A percentile compares a stretch with the other conserved stretches of the same genome.
These are phyloP conservation scores for Cetonia aurata DNA, from an alignment of 2,888 invertebrate species.

Conservation along the genomic window DNA sequence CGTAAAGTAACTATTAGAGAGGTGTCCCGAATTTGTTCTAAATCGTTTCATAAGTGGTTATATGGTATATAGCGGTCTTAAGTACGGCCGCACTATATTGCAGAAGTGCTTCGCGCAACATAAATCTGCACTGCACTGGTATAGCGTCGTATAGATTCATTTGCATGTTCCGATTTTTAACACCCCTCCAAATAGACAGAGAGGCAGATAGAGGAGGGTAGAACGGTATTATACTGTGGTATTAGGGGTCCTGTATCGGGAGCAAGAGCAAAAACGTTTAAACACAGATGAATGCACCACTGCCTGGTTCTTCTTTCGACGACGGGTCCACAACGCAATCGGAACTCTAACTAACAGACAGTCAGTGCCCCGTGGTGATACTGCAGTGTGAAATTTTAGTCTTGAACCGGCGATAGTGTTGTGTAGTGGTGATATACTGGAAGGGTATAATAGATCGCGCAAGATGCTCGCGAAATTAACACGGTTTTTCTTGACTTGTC, in stretches of 20 bases:
- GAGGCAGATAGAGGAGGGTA: slow-evolving; percentile 23
- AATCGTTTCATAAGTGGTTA: slow-evolving; percentile 31
- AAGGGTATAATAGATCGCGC: background rate
- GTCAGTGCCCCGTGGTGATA: slow-evolving; percentile 4
- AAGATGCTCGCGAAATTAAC: background rate
- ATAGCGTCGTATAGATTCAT: background rate
- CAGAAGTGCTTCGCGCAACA: background rate
- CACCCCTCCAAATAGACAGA: slow-evolving; percentile 33
- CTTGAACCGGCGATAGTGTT: slow-evolving; percentile 4
- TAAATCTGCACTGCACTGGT: too few relatives aligned
- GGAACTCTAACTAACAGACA: slow-evolving; percentile 18
- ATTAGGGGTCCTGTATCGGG: slow-evolving; percentile 31
- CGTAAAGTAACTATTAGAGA: background rate
- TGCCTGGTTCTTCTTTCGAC: slow-evolving; percentile 23
- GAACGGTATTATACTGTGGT: background rate
- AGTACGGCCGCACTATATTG: background rate
- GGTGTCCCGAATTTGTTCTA: slow-evolving; percentile 27
- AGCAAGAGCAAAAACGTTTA: slow-evolving; percentile 31
- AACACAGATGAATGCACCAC: slow-evolving; percentile 39
- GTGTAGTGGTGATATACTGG: slow-evolving; percentile 5
- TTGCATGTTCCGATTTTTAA: slow-evolving; percentile 18
- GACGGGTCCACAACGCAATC: slow-evolving; percentile 29
- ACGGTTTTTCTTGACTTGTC: background rate
- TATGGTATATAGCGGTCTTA: too few relatives aligned
- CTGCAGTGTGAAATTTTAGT: slow-evolving; percentile 31